phyloP scores from a whole-genome alignment of 2,888 invertebrate genomes.

The Cataglyphis albicans region DNA sequence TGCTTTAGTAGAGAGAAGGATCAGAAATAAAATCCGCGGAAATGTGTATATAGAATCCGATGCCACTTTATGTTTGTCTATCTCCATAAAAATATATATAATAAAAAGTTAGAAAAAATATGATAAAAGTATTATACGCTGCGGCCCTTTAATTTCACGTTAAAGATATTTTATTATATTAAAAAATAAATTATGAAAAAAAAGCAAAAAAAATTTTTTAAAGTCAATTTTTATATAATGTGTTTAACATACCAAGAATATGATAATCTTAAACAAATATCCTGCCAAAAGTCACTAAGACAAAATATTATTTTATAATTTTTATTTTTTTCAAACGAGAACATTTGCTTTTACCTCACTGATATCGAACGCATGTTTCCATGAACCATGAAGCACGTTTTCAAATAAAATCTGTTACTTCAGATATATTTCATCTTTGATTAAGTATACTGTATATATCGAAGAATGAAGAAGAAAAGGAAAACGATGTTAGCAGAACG shows the following conservation, averaged over 20 bases:
- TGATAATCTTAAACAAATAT: neutral
- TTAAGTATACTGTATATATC: slow-evolving; percentile 12
- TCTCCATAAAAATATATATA: neutral
- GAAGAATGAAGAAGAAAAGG: neutral
- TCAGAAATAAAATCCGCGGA: neutral
- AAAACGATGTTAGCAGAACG: neutral
- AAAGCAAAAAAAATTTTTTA: neutral
- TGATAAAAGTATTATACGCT: neutral
- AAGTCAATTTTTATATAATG: slow-evolving; percentile 1
- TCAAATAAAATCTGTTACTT: slow-evolving; percentile 38
- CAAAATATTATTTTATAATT: slow-evolving; percentile 13
- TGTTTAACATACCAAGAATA: neutral
- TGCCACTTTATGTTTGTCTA: neutral
- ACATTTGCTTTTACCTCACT: slow-evolving; percentile 19
- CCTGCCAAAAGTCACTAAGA: neutral
- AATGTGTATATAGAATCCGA: neutral
- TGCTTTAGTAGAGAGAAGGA: neutral
- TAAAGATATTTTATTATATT: neutral
- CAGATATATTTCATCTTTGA: slow-evolving; percentile 29
- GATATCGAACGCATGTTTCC: neutral
- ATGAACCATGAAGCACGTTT: slow-evolving; percentile 11
- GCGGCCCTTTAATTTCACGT: neutral
- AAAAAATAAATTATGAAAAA: slow-evolving; percentile 1
- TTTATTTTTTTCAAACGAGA: slow-evolving; percentile 34
- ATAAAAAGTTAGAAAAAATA: neutral